phyloP scores from a whole-genome alignment of 2,888 invertebrate species.

The Zaprionus obscuricornis region DNA sequence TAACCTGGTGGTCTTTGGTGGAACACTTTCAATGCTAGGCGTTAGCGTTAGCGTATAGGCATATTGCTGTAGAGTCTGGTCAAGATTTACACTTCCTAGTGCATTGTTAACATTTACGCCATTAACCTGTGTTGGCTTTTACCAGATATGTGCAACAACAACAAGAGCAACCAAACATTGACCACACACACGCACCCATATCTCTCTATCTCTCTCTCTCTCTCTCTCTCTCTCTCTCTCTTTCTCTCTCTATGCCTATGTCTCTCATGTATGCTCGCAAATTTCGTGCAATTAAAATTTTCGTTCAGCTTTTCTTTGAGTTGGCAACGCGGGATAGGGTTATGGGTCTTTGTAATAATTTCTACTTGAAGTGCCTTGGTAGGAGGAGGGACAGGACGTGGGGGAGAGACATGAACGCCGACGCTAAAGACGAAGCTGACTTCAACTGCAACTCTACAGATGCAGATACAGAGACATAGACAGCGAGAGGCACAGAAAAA shows the following conservation, averaged over 20 bases:
- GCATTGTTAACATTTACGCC: slow-evolving; percentile 79
- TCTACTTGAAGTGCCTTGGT: slow-evolving; percentile 50
- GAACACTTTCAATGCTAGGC: slow-evolving; percentile 23
- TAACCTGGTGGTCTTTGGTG: not conserved
- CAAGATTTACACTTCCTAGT: slow-evolving; percentile 77
- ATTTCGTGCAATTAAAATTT: slow-evolving; percentile 78
- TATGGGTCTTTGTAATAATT: slow-evolving; percentile 73
- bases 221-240: slow-evolving; percentile 1
- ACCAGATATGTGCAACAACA: slow-evolving; percentile 41
- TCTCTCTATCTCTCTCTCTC: not conserved
- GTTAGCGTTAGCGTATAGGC: no score
- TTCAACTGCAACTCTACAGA: not conserved
- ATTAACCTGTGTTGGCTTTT: slow-evolving; percentile 77
- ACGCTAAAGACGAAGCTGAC: not conserved
- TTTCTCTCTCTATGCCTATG: slow-evolving; percentile 1
- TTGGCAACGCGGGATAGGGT: slow-evolving; percentile 42
- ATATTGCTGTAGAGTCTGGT: no score
- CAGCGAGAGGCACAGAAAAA: no score
- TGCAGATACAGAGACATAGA: no score
- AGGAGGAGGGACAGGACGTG: slow-evolving; percentile 3
- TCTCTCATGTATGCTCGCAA: slow-evolving; percentile 35
- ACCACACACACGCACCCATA: slow-evolving; percentile 36
- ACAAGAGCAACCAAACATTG: slow-evolving; percentile 35
- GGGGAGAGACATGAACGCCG: no score
- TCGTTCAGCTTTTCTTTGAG: slow-evolving; percentile 67